Conservation (phyloP, 2,888 invertebrate genomes). For the Drosophila niveifrons region DNA sequence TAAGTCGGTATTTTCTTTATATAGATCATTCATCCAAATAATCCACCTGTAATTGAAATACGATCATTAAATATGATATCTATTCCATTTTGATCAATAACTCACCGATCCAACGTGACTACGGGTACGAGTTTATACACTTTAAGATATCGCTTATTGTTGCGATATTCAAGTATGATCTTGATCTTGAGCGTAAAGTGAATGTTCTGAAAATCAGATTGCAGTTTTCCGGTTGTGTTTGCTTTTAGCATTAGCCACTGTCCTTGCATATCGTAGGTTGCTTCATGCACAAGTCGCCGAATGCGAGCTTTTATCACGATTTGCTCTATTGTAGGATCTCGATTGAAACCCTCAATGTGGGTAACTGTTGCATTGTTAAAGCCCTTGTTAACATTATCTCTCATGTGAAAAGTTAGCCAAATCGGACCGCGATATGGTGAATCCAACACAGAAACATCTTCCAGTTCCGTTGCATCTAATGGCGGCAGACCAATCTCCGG, state of each 20-base stretch:
- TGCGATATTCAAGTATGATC: slow-evolving; percentile 47
- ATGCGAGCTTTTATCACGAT: slow-evolving; percentile 50
- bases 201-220: slow-evolving; percentile 59
- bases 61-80: not conserved
- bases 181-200: slow-evolving; percentile 47
- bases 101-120: slow-evolving; percentile 64
- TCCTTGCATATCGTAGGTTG: slow-evolving; percentile 44
- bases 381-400: slow-evolving; percentile 42
- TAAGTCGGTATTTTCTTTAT: slow-evolving; percentile 59
- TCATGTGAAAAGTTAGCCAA: slow-evolving; percentile 42
- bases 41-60: slow-evolving; percentile 49
- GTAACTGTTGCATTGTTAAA: slow-evolving; percentile 60
- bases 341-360: slow-evolving; percentile 59
- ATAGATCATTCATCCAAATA: slow-evolving; percentile 48
- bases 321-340: slow-evolving; percentile 53
- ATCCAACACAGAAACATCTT: slow-evolving; percentile 15
- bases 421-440: slow-evolving; percentile 18
- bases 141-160: slow-evolving; percentile 60
- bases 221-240: slow-evolving; percentile 56
- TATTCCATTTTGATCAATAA: not conserved
- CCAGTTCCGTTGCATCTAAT: slow-evolving; percentile 29
- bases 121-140: slow-evolving; percentile 52
- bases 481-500: slow-evolving; percentile 55
- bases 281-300: slow-evolving; percentile 48
- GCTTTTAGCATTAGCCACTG: slow-evolving; percentile 36